A percentile compares a stretch with the other conserved stretches of the same genome.
These are phyloP conservation scores for Chaetodon trifascialis DNA, from an alignment of 2,113 vertebrate genomes.

Conservation along the genomic window DNA sequence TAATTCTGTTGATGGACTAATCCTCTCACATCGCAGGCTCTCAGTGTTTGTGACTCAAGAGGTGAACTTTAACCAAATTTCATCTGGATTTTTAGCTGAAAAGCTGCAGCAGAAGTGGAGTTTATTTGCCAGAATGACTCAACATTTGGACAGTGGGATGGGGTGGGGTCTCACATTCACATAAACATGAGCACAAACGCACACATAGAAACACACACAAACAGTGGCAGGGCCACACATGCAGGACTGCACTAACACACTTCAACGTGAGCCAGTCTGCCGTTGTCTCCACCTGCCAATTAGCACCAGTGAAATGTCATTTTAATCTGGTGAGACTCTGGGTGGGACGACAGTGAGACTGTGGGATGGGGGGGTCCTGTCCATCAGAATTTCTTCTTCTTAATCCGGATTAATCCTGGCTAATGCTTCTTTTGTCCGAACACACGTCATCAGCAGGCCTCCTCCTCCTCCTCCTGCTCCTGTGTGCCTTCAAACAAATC, in stretches of 20 bases:
- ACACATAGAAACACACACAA: neutral
- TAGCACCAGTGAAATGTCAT: neutral
- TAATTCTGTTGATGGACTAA: too few relatives aligned
- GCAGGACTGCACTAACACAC: neutral
- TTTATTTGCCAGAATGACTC: slow-evolving; percentile 17
- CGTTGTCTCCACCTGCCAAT: slow-evolving; percentile 36
- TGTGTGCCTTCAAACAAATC: slow-evolving; percentile 70
- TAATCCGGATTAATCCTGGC: slow-evolving; percentile 80
- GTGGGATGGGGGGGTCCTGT: slow-evolving; percentile 31
- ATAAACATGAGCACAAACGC: neutral
- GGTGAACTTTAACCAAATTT: neutral
- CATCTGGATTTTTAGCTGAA: neutral
- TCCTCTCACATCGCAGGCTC: too few relatives aligned
- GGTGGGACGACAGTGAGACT: neutral
- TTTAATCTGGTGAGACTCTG: neutral
- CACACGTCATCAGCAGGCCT: slow-evolving; percentile 46
- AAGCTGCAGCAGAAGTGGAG: slow-evolving; percentile 1
- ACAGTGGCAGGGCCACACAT: slow-evolving; percentile 4
- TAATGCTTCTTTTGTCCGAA: slow-evolving; percentile 77
- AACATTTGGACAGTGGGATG: neutral
- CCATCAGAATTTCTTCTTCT: slow-evolving; percentile 69
- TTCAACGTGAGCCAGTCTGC: neutral
- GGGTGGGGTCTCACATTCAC: neutral
- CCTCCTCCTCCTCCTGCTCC: slow-evolving; percentile 42
- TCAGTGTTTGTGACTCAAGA: neutral